These are phyloP conservation scores for Neodiprion lecontei DNA, from an alignment of 1,140 invertebrate genomes.

Conservation along the genomic window DNA sequence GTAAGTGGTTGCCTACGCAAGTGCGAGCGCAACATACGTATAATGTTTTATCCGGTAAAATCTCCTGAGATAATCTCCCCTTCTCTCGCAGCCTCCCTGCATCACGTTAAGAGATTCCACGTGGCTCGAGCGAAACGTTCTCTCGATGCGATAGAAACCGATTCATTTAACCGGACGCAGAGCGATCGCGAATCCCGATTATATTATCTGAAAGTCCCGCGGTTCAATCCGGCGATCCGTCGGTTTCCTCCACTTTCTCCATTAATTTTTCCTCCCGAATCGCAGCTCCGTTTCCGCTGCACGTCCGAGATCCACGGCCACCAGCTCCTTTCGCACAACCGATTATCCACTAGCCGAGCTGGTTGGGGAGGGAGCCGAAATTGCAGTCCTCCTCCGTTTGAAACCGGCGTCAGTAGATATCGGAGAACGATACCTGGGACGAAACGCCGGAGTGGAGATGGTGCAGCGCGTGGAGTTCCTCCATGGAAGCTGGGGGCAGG, in stretches of 20 bases:
- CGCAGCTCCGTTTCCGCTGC: conserved; percentile 14
- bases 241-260: no score
- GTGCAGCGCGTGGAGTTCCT: conserved; percentile 59
- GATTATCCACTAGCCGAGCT: conserved; percentile 20
- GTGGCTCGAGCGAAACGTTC: background rate
- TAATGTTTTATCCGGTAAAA: conserved; percentile 1
- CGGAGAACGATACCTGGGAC: conserved; percentile 60
- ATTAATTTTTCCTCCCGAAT: no score
- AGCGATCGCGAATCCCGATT: conserved; percentile 9
- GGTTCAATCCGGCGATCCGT: no score
- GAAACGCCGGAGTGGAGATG: conserved; percentile 59
- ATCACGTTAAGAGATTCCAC: no score
- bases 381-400: conserved; percentile 39
- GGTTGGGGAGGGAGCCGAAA: conserved; percentile 27
- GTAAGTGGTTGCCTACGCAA: background rate
- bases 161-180: background rate
- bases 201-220: conserved; percentile 3
- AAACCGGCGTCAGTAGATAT: conserved; percentile 57
- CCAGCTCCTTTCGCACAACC: conserved; percentile 4
- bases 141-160: background rate
- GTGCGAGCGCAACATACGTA: background rate
- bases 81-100: no score
- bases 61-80: background rate
- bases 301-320: background rate
- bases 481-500: conserved; percentile 59